Percentiles rank a stretch among this genome's conserved stretches.
These are phyloP conservation scores for Spheniscus mendiculus DNA, from an alignment of 2,113 vertebrate genomes.

Conservation along the genomic window DNA sequence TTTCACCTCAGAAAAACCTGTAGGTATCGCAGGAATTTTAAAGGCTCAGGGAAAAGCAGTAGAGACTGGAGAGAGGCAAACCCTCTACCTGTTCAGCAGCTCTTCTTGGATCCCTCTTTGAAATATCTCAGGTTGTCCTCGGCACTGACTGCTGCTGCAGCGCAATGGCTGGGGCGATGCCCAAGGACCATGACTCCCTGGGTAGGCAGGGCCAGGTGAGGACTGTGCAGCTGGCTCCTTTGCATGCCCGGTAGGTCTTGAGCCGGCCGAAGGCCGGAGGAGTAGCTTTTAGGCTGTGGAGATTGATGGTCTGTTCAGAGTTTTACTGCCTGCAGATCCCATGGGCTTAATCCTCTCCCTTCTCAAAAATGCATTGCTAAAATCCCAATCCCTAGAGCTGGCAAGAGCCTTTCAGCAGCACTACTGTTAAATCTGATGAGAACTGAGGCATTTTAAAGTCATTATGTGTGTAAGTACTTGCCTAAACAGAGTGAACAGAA, in stretches of 20 bases:
- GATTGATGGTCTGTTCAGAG: neutral
- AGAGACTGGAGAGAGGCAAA: neutral
- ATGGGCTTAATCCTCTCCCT: neutral
- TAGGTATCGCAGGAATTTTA: neutral
- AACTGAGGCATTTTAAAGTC: neutral
- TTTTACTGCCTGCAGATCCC: neutral
- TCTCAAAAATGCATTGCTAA: neutral
- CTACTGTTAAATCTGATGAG: neutral
- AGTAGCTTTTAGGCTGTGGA: neutral
- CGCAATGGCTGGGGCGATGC: neutral
- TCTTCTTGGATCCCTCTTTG: neutral
- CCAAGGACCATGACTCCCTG: accelerated
- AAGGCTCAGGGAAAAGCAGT: neutral
- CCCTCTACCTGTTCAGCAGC: neutral
- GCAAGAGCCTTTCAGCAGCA: neutral
- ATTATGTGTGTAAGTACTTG: neutral
- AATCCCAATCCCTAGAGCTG: neutral
- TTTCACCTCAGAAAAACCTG: neutral
- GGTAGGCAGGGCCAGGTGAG: too few relatives aligned
- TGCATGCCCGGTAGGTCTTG: accelerated
- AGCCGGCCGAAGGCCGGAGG: neutral
- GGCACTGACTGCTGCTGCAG: neutral
- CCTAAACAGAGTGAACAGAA: neutral
- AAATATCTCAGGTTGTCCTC: neutral
- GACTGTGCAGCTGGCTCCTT: neutral